Evolutionary conservation across 2,888 invertebrate species (phyloP).

Genomic region (Sinohyriopsis cumingii): DNA sequence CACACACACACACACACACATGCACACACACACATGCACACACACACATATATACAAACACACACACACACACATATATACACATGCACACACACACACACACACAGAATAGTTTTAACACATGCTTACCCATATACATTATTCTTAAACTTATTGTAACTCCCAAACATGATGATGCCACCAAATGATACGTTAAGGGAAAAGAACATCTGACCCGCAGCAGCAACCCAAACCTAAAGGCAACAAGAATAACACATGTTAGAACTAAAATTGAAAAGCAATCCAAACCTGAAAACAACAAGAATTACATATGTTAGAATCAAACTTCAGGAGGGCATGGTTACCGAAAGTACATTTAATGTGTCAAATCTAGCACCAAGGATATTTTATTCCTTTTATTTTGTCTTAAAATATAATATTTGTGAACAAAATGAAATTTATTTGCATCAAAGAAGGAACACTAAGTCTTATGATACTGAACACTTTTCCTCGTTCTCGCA

Average conservation of each 20-base stretch:
- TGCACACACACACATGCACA: too few species aligned
- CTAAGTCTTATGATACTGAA: too few species aligned
- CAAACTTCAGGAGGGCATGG: background rate
- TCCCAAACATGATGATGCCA: constrained; percentile 84
- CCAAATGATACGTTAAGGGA: constrained; percentile 87
- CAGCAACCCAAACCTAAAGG: constrained; percentile 83
- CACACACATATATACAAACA: too few species aligned
- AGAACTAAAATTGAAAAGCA: background rate
- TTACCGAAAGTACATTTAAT: too few species aligned
- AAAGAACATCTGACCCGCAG: constrained; percentile 88
- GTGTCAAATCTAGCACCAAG: too few species aligned
- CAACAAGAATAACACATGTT: background rate
- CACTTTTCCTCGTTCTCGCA: too few species aligned
- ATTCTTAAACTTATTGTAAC: constrained; percentile 78
- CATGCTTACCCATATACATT: constrained; percentile 68
- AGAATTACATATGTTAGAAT: background rate
- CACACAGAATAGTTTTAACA: background rate
- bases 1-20: background rate
- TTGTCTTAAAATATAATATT: too few species aligned
- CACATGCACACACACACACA: background rate
- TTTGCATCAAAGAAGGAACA: too few species aligned
- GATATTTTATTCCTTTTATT: too few species aligned
- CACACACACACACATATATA: too few species aligned
- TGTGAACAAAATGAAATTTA: too few species aligned
- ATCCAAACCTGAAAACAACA: constrained; percentile 79